Percentiles rank a stretch among this genome's conserved stretches.
Conservation (phyloP, 2,888 invertebrate species). For the Hermaeophaga mercurialis region DNA sequence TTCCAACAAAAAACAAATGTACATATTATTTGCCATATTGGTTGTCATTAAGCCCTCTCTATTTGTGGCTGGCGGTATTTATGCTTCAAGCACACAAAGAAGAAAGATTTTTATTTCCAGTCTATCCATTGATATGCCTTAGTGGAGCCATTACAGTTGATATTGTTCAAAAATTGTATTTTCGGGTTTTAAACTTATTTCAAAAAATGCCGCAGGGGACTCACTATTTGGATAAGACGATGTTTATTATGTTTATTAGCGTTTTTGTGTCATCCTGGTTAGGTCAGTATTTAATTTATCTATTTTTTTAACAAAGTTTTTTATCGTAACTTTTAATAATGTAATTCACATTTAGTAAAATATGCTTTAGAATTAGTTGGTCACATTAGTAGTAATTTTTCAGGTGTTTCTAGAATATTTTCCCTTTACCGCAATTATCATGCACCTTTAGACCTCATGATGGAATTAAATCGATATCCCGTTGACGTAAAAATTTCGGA, state of each 20-base stretch:
- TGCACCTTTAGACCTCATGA: constrained; percentile 86
- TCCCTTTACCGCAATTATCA: constrained; percentile 78
- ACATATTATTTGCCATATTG: constrained; percentile 75
- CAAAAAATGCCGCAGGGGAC: constrained; percentile 55
- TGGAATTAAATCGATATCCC: constrained; percentile 68
- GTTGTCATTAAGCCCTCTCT: constrained; percentile 78
- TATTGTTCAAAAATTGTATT: constrained; percentile 76
- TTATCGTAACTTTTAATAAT: not conserved
- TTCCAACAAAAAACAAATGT: constrained; percentile 72
- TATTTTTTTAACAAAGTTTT: not conserved
- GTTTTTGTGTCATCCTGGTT: constrained; percentile 64
- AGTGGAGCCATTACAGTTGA: constrained; percentile 80
- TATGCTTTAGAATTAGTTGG: too few relatives aligned
- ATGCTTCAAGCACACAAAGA: constrained; percentile 93
- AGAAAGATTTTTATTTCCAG: constrained; percentile 88
- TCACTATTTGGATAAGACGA: constrained; percentile 79
- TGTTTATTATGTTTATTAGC: constrained; percentile 70
- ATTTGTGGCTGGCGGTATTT: constrained; percentile 89
- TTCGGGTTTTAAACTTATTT: constrained; percentile 58
- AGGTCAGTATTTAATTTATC: constrained; percentile 50
- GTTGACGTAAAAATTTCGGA: constrained; percentile 60
- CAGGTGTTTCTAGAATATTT: constrained; percentile 69
- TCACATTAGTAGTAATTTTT: constrained; percentile 38
- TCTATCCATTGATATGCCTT: constrained; percentile 89
- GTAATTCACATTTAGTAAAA: not conserved